Percentiles rank a stretch among this genome's conserved stretches.
phyloP scores from a whole-genome alignment of 2,113 vertebrate genomes.

The Vulpes vulpes region DNA sequence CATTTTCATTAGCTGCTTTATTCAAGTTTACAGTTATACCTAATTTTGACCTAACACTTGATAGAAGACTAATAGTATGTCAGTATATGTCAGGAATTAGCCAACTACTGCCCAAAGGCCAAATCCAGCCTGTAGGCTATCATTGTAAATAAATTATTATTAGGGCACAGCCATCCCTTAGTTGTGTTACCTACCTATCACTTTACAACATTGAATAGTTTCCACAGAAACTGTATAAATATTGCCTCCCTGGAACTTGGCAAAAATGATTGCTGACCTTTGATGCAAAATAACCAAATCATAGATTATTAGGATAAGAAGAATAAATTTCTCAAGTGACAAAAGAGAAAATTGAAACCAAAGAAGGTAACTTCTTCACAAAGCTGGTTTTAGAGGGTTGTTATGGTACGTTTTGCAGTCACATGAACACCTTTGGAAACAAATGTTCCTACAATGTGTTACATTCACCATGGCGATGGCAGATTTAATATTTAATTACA shows the following conservation, averaged over 20 bases:
- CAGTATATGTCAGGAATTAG: background rate
- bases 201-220: background rate
- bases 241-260: background rate
- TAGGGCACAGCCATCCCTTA: background rate
- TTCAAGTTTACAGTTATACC: background rate
- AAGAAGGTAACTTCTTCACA: background rate
- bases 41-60: background rate
- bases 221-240: background rate
- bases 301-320: background rate
- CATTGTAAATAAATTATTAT: background rate
- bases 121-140: background rate
- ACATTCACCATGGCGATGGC: background rate
- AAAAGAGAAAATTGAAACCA: background rate
- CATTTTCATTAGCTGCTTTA: background rate
- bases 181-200: background rate
- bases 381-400: background rate
- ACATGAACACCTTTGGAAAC: background rate
- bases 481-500: conserved; percentile 31
- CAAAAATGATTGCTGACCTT: background rate
- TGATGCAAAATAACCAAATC: background rate
- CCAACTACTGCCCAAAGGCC: background rate
- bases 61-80: background rate
- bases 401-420: background rate
- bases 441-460: background rate
- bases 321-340: background rate